These are phyloP conservation scores for Clarias platycephalus DNA, from an alignment of 2,797 vertebrate genomes.

Conservation along the genomic window DNA sequence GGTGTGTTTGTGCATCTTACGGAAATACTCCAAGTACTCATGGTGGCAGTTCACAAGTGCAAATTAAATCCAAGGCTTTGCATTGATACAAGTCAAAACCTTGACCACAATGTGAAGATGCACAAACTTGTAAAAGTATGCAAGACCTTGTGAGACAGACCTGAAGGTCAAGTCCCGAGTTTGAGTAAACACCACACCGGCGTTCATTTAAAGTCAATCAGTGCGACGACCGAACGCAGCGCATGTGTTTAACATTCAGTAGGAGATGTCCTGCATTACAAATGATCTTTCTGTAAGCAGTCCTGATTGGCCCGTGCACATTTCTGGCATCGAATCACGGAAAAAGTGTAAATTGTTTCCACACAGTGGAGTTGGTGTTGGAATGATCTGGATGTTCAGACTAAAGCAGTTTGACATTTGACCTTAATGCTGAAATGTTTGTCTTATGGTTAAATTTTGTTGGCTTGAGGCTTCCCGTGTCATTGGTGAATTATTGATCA, in stretches of 20 bases:
- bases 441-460: not conserved
- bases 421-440: not conserved
- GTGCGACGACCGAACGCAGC: not conserved
- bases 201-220: not conserved
- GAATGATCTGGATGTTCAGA: not conserved
- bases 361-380: not conserved
- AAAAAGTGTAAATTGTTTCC: not conserved
- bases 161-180: not conserved
- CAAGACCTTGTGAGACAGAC: not conserved
- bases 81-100: not conserved
- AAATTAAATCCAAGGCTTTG: not conserved
- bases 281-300: not conserved
- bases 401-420: not conserved
- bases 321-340: not conserved
- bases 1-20: no score
- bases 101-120: not conserved
- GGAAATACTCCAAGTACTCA: no score
- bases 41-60: not conserved
- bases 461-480: not conserved
- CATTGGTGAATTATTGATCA: not conserved
- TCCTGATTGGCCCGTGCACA: not conserved
- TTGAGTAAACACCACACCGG: not conserved
- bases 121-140: not conserved
- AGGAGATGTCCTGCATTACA: not conserved
- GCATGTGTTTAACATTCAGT: not conserved